These are phyloP conservation scores for Nyctibius grandis DNA, from an alignment of 2,797 vertebrate genomes.

Conservation along the genomic window DNA sequence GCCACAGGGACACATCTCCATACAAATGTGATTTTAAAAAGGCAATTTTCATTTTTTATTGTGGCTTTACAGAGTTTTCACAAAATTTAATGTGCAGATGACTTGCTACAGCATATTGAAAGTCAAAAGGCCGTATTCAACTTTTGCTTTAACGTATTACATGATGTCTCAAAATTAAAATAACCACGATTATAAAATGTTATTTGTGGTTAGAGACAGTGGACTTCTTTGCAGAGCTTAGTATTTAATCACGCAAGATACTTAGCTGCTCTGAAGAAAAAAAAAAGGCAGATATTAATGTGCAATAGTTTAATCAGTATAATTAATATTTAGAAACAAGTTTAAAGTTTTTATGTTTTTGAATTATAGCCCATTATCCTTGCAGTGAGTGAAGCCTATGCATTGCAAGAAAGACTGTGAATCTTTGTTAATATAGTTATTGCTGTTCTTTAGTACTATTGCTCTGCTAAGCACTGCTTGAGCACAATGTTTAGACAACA, in stretches of 20 bases:
- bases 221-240: constrained; percentile 5
- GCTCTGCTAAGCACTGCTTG: not conserved
- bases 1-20: constrained; percentile 59
- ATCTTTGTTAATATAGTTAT: not conserved
- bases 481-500: not conserved
- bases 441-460: not conserved
- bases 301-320: constrained; percentile 2
- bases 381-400: not conserved
- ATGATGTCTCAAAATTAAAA: constrained; percentile 44
- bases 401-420: not conserved
- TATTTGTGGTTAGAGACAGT: constrained; percentile 9
- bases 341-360: constrained; percentile 13
- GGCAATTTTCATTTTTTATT: constrained; percentile 66
- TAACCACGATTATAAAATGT: constrained; percentile 38
- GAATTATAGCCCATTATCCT: constrained; percentile 30
- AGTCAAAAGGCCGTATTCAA: constrained; percentile 42
- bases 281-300: not conserved
- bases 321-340: constrained; percentile 35
- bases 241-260: not conserved
- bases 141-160: constrained; percentile 41
- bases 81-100: constrained; percentile 49
- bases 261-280: constrained; percentile 1
- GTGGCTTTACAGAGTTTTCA: constrained; percentile 37
- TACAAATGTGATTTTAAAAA: constrained; percentile 74
- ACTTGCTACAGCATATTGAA: constrained; percentile 54